A percentile compares a stretch with the other conserved stretches of the same genome.
These are phyloP conservation scores for Auanema freiburgensis DNA, from an alignment of 2,888 invertebrate genomes.

Conservation along the genomic window DNA sequence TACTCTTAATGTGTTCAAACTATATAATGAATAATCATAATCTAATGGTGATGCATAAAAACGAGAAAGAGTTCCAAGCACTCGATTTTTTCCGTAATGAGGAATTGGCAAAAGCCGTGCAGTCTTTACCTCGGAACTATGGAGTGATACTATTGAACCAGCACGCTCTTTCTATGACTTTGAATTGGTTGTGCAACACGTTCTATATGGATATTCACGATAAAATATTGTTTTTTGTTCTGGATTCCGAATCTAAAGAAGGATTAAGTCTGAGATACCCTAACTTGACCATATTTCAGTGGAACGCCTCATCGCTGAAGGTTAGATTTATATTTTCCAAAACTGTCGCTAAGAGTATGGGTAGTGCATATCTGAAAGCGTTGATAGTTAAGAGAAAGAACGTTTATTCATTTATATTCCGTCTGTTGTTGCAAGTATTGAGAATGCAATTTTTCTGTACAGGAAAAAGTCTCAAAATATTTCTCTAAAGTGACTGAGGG, in stretches of 20 bases:
- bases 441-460: too few species aligned
- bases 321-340: slow-evolving; percentile 17
- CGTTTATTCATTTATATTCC: not conserved
- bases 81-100: slow-evolving; percentile 15
- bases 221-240: slow-evolving; percentile 41
- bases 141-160: slow-evolving; percentile 41
- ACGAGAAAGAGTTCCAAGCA: slow-evolving; percentile 36
- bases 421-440: too few species aligned
- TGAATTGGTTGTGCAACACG: slow-evolving; percentile 52
- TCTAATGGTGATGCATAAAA: slow-evolving; percentile 27
- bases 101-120: slow-evolving; percentile 15
- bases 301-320: slow-evolving; percentile 39
- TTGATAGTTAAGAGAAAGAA: not conserved
- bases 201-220: slow-evolving; percentile 27
- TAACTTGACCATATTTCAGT: slow-evolving; percentile 33
- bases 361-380: not conserved
- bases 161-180: slow-evolving; percentile 44
- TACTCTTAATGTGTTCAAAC: slow-evolving; percentile 18
- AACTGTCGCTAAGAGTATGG: not conserved
- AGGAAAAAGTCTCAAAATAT: not conserved
- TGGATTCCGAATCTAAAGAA: slow-evolving; percentile 40
- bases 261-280: slow-evolving; percentile 35
- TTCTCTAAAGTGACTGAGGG: not conserved
- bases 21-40: slow-evolving; percentile 29
- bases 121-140: slow-evolving; percentile 26